Evolutionary conservation across 2,888 invertebrate genomes (phyloP).

Genomic region (Dilophus febrilis): DNA sequence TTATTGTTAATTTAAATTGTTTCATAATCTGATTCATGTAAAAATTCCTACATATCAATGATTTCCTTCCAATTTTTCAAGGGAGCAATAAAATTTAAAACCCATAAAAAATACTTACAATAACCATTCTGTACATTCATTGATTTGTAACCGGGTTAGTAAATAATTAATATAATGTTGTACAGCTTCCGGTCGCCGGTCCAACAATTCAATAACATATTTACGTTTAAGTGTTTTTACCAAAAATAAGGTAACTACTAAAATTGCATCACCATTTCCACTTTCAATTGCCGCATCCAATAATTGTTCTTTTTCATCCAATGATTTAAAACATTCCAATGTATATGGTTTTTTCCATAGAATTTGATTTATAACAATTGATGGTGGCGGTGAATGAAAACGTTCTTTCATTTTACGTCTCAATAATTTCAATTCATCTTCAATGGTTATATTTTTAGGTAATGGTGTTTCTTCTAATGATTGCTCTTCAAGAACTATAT

Average conservation of each 20-base stretch:
- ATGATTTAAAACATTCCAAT: constrained; percentile 35
- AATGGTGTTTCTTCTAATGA: constrained; percentile 33
- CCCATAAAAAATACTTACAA: constrained; percentile 43
- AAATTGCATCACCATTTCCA: constrained; percentile 62
- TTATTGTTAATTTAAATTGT: background rate
- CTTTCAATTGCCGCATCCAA: constrained; percentile 51
- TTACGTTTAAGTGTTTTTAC: constrained; percentile 53
- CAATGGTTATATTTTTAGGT: too few species aligned
- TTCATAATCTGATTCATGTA: background rate
- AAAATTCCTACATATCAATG: background rate
- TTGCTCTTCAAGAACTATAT: constrained; percentile 35
- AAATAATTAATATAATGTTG: constrained; percentile 59
- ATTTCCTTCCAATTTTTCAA: background rate
- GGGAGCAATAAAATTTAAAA: constrained; percentile 3
- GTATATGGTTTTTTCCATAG: constrained; percentile 35
- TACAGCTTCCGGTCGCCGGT: constrained; percentile 50
- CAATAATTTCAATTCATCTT: too few species aligned
- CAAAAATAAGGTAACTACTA: constrained; percentile 56
- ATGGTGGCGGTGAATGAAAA: too few species aligned
- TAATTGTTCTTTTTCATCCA: constrained; percentile 49
- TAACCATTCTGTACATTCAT: constrained; percentile 53
- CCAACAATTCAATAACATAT: constrained; percentile 49
- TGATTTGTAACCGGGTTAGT: constrained; percentile 44
- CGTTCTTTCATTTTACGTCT: too few species aligned
- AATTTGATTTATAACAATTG: constrained; percentile 22